Percentiles rank a stretch among this genome's conserved stretches.
Conservation (phyloP, 2,797 vertebrate genomes). For the Melanotaenia trifasciata region DNA sequence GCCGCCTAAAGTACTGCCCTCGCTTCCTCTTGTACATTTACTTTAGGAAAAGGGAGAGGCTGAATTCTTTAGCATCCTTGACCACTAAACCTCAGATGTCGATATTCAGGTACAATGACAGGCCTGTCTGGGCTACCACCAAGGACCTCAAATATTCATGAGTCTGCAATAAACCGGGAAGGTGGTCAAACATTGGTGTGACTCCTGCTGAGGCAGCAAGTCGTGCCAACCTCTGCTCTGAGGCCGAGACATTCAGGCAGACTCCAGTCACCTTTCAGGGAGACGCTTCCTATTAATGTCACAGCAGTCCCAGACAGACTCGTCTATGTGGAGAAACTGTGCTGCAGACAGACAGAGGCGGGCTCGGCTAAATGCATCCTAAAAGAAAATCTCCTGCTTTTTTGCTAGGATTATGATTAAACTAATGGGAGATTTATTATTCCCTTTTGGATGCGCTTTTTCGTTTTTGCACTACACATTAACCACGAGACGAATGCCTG, state of each 20-base stretch:
- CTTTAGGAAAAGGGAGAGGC: slow-evolving; percentile 70
- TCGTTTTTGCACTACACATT: slow-evolving; percentile 21
- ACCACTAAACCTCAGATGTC: slow-evolving; percentile 67
- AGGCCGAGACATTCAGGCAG: slow-evolving; percentile 50
- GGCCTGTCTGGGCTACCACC: slow-evolving; percentile 58
- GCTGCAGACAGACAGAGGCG: not conserved
- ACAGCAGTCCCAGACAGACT: slow-evolving; percentile 24
- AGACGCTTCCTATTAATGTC: slow-evolving; percentile 55
- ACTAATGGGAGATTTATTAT: slow-evolving; percentile 50
- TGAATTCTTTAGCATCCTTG: slow-evolving; percentile 58
- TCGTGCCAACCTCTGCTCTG: slow-evolving; percentile 33
- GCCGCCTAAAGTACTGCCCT: slow-evolving; percentile 27
- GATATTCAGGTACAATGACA: slow-evolving; percentile 72
- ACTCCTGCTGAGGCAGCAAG: slow-evolving; percentile 65
- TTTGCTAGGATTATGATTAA: slow-evolving; percentile 43
- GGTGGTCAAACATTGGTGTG: slow-evolving; percentile 24
- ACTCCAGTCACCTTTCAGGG: slow-evolving; percentile 54
- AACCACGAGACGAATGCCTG: slow-evolving; percentile 40
- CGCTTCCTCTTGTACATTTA: slow-evolving; percentile 64
- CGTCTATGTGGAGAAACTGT: slow-evolving; percentile 16
- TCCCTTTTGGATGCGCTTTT: slow-evolving; percentile 22
- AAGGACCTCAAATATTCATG: slow-evolving; percentile 72
- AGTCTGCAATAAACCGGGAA: slow-evolving; percentile 57
- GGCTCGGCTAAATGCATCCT: slow-evolving; percentile 17
- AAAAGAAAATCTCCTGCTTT: slow-evolving; percentile 29